Conservation (phyloP, 1,140 invertebrate species). For the Microvelia longipes region DNA sequence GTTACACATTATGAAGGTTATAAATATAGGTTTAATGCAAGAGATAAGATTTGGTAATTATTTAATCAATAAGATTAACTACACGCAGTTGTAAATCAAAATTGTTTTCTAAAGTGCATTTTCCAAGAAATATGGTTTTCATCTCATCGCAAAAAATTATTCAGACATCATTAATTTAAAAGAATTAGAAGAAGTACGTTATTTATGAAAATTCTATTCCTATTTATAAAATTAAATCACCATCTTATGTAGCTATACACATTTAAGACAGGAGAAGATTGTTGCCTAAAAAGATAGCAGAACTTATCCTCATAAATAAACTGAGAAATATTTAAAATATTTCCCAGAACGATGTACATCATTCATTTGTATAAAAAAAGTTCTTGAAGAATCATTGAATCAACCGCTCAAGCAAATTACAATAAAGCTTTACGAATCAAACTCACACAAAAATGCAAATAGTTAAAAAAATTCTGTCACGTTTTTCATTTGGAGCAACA, state of each 20-base stretch:
- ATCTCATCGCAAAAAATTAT: background rate
- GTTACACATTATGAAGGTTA: background rate
- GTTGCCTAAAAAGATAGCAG: background rate
- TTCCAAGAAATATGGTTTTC: background rate
- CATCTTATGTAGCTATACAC: background rate
- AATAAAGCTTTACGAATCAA: background rate
- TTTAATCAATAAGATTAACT: background rate
- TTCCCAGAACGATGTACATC: background rate
- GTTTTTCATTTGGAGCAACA: background rate
- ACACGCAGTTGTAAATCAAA: background rate
- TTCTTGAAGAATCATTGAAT: background rate
- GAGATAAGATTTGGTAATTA: background rate
- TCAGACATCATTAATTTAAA: background rate
- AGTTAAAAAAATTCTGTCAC: background rate
- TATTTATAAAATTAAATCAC: background rate
- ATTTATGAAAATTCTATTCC: background rate
- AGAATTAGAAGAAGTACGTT: background rate
- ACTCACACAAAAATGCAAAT: background rate
- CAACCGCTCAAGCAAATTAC: background rate
- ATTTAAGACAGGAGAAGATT: background rate
- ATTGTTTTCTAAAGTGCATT: background rate
- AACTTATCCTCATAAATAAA: background rate
- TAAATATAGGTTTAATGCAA: background rate
- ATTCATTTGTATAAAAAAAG: background rate
- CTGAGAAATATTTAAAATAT: background rate